Evolutionary conservation across 2,888 invertebrate genomes (phyloP), one percentile per base, ranked within the genome.

Genomic region (Blastobasis lacticolella): DNA sequence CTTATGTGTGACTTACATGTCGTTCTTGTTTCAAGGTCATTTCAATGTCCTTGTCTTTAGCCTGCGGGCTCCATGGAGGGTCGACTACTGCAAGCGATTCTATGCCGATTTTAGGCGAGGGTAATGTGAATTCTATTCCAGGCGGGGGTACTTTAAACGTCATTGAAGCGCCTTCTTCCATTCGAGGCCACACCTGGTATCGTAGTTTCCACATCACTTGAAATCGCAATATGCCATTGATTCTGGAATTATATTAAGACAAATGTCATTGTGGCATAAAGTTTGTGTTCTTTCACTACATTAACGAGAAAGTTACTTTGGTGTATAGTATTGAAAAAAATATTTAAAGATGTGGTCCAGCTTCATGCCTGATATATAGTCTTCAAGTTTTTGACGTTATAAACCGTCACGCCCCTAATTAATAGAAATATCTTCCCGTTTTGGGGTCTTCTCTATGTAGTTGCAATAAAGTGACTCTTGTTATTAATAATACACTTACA

Each of bases 61-160:
- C 96, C 72, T 97, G 95, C 1, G 99, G 97, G 90, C 96, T 96
- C 99, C 99, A 99, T 0, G 99, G 99, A 8, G 99, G 98, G 88
- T 99, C 99, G 0, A 98, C 96, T 0, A 98, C 97, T 0, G 97
- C 96, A 55, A 96, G 83, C 38, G 95, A 95, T 80, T 97, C 98
- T 44, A 98, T 95, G 4, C 99, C 99, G 60, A 99, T 98, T 76
- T 99, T 98, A 0, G 99, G 99, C 0, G 99, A 99, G 0, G 99
- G 99, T 49, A 99, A 86, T 0, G 99, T 99, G 75, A 99, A 99
- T 75, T 99, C 99, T 55, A 99, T 99, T 23, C 97, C 97, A 0
- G 99, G 99, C 0, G 99, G 99, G 0, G 99, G 98, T 2, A 99
- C 98, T 89, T 99, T 99, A 78, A 99, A 99, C 0, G 95, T 94